phyloP scores from a whole-genome alignment of 2,797 vertebrate species.

The Pristis pectinata region DNA sequence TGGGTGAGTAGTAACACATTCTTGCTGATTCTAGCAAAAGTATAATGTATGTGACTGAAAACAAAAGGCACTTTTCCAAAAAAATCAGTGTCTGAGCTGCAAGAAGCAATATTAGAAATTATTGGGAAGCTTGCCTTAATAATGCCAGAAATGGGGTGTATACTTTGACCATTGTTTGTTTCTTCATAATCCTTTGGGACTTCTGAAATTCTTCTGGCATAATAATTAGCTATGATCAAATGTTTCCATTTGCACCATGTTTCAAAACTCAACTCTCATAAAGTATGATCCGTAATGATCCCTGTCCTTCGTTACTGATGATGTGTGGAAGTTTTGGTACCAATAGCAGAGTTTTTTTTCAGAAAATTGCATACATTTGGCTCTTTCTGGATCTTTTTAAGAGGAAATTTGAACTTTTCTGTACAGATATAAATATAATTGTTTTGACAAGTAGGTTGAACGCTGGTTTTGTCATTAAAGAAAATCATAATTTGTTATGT shows the following conservation, averaged over 20 bases:
- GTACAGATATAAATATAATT: neutral
- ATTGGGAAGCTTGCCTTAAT: neutral
- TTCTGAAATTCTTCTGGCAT: neutral
- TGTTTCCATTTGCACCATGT: neutral
- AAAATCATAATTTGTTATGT: neutral
- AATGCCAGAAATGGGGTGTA: neutral
- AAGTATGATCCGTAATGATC: neutral
- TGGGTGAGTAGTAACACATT: neutral
- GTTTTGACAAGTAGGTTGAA: neutral
- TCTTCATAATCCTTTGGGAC: neutral
- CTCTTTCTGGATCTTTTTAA: neutral
- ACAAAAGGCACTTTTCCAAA: neutral
- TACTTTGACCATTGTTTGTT: neutral
- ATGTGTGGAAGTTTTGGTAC: neutral
- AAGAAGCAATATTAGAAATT: neutral
- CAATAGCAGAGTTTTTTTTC: neutral
- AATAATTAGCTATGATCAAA: neutral
- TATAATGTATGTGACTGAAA: neutral
- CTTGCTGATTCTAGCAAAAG: neutral
- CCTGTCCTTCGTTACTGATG: neutral
- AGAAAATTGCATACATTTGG: neutral
- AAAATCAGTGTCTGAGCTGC: neutral
- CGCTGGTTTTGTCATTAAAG: neutral
- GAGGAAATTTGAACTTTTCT: neutral
- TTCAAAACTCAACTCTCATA: neutral